Evolutionary conservation across 2,113 vertebrate genomes (phyloP), one percentile per base, ranked within the genome.

Genomic region (Prionailurus bengalensis): DNA sequence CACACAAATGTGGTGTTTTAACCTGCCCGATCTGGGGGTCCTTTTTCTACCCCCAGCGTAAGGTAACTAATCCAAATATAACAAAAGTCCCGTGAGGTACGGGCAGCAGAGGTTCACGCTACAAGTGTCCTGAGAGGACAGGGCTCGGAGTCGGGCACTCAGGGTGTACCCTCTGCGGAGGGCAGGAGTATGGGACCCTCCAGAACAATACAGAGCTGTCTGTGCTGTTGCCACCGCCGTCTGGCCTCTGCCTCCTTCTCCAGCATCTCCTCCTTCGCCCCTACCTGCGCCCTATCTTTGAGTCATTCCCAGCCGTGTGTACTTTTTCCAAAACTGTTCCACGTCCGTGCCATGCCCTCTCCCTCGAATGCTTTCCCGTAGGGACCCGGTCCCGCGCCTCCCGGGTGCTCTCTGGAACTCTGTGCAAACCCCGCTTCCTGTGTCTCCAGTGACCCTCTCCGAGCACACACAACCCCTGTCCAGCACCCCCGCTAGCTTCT

Each of bases 21-120:
- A 84, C 19, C 7, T 94, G 83, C 31, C 92, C 39, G 36, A 19
- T 36, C 25, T 70, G 16, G 39, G 45, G 31, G 17, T 33, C 12
- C 19, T 65, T 83, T 94, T 94, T 29, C 74, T 86, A 83, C 68
- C 73, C 27, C 73, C 27, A 92, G 73, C 45, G 71, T 48, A 13
- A 90, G 33, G 51, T 55, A 91, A 92, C 33, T 36, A 45, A 71
- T 31, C 13, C 61, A 42, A 51, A 9, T 12, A 15, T 61, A 87
- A 65, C n/a, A 14, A 94, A 94, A 92, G 84, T 31, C n/a, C 14
- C 31, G 1, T 16, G 55, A 70, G 84, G 74, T 16, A 14, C 2
- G 11, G 25, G 16, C 15, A 74, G 66, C 25, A 66, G 65, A 87
- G 55, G 12, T 65, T 94, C 58, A 11, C 36, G 27, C 25, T 76